Percentiles rank a stretch among this genome's conserved stretches.
Evolutionary conservation across 2,797 vertebrate genomes (phyloP).

Genomic region (Brotula barbata): DNA sequence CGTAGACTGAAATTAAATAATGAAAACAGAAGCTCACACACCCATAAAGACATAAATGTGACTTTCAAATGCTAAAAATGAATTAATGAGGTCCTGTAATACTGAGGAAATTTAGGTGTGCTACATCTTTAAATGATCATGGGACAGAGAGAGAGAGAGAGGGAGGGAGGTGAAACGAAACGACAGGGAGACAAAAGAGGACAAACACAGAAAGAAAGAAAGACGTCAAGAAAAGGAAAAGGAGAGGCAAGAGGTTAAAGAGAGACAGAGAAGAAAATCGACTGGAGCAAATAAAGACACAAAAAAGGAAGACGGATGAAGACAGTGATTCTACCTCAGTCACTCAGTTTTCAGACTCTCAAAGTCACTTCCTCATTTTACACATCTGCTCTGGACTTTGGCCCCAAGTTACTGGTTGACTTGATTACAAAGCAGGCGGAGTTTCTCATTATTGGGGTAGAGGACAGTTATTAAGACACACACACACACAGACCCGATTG

Average conservation of each 20-base stretch:
- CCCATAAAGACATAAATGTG: too few relatives aligned
- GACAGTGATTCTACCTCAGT: conserved; percentile 33
- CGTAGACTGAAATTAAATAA: not conserved
- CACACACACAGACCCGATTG: too few relatives aligned
- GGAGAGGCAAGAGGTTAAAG: not conserved
- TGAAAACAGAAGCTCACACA: too few relatives aligned
- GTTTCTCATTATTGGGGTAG: conserved; percentile 1
- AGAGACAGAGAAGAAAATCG: not conserved
- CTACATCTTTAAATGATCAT: too few relatives aligned
- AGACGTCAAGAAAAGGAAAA: too few relatives aligned
- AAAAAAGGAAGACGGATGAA: not conserved
- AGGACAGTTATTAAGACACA: not conserved
- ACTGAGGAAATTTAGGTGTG: too few relatives aligned
- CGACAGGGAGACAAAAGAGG: too few relatives aligned
- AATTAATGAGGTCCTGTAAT: too few relatives aligned
- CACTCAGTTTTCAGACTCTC: conserved; percentile 6
- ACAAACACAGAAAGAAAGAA: too few relatives aligned
- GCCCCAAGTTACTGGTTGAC: conserved; percentile 34
- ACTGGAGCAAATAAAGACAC: not conserved
- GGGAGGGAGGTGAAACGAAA: not conserved
- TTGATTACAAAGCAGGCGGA: conserved; percentile 33
- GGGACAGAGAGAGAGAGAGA: too few relatives aligned
- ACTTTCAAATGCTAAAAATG: too few relatives aligned
- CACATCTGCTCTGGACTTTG: conserved; percentile 64
- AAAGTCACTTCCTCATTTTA: conserved; percentile 54